Evolutionary conservation across 2,797 vertebrate species (phyloP), one percentile per base, ranked within the genome.

Genomic region (Echeneis naucrates): DNA sequence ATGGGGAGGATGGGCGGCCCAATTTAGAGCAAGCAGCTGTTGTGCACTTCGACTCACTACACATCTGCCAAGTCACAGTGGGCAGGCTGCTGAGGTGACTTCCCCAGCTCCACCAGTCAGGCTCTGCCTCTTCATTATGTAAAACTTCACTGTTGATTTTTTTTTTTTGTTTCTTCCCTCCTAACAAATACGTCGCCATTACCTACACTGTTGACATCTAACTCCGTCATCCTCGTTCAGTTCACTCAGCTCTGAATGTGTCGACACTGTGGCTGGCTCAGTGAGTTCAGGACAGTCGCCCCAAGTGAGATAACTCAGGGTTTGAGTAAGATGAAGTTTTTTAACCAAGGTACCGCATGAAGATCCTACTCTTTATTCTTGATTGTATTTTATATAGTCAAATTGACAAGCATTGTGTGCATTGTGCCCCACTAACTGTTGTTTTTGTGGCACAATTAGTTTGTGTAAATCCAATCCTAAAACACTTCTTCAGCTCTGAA

Each of bases 21-120:
- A 68, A 94, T 91, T 90, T 90, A 92, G 91, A 91, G 82, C 84
- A 61, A 89, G 77, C 93, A 94, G 92, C 92, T 93, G 92, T 89
- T 93, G 79, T 77, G 68, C 75, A 81, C 75, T 70, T 84, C 44
- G 59, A 85, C 70, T 69, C 37, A 7, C 79, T 72, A 68, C 83
- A 92, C 91, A 93, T 91, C 91, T 92, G 92, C 89, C 91, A 92
- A 89, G 87, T 91, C 87, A 89, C 81, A 78, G 83, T 87, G 80
- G 73, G 87, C 80, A 72, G 81, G 75, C 64, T 37, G 53, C 72
- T 45, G 77, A 91, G 88, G 88, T 92, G 90, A 93, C 84, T 90
- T 72, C 72, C 83, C 60, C 32, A 52, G 62, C 73, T 61, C 68
- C 27, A 80, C 17, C 26, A 21, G 24, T 21, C 33, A 23, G 21